Base-by-base conservation (phyloP, 2,888 invertebrate genomes). In the Hemistola chrysoprasaria region DNA sequence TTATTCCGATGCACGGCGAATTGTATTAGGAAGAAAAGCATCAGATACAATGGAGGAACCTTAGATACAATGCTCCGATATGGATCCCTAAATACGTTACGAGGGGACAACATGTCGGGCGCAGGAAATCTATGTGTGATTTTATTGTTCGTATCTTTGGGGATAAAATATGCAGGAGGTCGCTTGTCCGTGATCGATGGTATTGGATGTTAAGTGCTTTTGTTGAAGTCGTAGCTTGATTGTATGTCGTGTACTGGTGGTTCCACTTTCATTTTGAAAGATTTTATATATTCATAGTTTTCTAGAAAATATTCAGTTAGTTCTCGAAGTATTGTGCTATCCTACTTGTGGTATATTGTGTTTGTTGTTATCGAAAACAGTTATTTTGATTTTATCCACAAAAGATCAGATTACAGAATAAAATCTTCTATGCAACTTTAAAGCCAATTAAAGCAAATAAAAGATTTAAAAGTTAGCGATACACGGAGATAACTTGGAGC, bases 1-100 rank as follows among this genome's bases (percentile, higher is more conserved):
- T 59, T 68, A 71, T 65, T 59, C 59, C 67, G 65, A 64, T 71
- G 70, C 70, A 68, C 67, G 58, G 57, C 63, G 64, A 67, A 73
- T 72, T 63, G 60, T 57, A 59, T 63, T 56, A 65, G 68, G 63
- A 65, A 65, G 55, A 61, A 56, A 44, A 55, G 50, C 56, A 56
- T 53, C 50, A 40, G 54, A 49, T 54, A 51, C 52, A 59, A 59
- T 51, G 36, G 47, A 35, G 34, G 53, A 47, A 29, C 50, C 44
- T 36, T 40, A 44, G 53, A 56, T 56, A 53, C 53, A 49, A 56
- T 50, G 40, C 53, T 43, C 53, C 49, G 55, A 55, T 55, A 55
- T 54, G 52, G 54, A 52, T 52, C 54, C 54, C 52, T 55, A 55
- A 55, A 55, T 55, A 55, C 48, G 48, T 55, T 55, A 55, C 50